Conservation (phyloP, 1,140 invertebrate species). For the Aphelinus atriplicis region DNA sequence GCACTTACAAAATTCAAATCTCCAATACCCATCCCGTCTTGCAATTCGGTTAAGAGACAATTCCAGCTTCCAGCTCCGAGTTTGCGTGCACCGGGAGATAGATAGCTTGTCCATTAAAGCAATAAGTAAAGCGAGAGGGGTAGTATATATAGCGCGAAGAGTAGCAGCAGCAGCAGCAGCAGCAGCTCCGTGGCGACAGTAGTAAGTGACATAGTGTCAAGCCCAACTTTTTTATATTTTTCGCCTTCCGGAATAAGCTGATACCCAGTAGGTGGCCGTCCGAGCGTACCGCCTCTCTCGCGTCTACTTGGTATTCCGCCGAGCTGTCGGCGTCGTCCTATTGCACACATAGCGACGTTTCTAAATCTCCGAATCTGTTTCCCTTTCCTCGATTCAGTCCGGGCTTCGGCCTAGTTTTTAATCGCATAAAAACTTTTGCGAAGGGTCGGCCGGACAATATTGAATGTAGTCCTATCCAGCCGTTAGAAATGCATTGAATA, state of each 20-base stretch:
- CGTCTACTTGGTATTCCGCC: slow-evolving; percentile 23
- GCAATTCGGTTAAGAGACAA: too few species aligned
- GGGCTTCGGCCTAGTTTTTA: not conserved
- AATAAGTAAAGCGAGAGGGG: too few species aligned
- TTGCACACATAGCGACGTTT: not conserved
- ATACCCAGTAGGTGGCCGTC: not conserved
- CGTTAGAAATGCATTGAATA: too few species aligned
- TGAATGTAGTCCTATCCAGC: not conserved
- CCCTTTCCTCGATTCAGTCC: not conserved
- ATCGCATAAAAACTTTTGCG: slow-evolving; percentile 6
- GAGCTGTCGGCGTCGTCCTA: too few species aligned
- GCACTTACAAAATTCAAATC: too few species aligned
- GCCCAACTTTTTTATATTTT: slow-evolving; percentile 25
- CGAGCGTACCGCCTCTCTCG: not conserved
- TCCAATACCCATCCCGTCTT: too few species aligned
- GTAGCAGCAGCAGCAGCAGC: not conserved
- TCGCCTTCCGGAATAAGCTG: slow-evolving; percentile 2
- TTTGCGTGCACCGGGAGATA: too few species aligned
- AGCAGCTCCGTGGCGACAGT: too few species aligned
- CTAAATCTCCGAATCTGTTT: slow-evolving; percentile 20
- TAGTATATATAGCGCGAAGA: not conserved
- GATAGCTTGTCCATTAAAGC: too few species aligned
- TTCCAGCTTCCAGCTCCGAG: too few species aligned
- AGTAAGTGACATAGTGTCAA: slow-evolving; percentile 22
- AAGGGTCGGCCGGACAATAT: slow-evolving; percentile 12